phyloP scores from a whole-genome alignment of 1,140 invertebrate genomes.

The Drosophila obscura region DNA sequence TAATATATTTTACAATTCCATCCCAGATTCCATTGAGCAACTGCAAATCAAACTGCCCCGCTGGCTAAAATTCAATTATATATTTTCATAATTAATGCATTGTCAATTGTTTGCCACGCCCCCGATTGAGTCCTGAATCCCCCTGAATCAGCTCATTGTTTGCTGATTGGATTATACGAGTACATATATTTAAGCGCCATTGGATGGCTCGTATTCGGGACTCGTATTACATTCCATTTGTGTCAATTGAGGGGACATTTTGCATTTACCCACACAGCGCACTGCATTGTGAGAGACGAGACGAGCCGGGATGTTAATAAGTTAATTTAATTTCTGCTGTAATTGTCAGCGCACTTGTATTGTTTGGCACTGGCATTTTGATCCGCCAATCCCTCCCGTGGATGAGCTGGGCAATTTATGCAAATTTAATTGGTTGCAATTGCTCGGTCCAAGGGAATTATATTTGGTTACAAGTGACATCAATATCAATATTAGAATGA shows the following conservation, averaged over 20 bases:
- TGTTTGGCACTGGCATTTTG: constrained; percentile 58
- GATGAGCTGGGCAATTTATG: constrained; percentile 64
- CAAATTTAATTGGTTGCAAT: constrained; percentile 79
- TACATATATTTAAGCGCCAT: constrained; percentile 63
- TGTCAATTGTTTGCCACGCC: constrained; percentile 57
- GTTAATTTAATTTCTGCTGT: constrained; percentile 80
- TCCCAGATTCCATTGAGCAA: constrained; percentile 27
- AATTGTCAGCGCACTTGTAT: constrained; percentile 78
- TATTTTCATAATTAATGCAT: constrained; percentile 44
- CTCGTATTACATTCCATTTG: constrained; percentile 75
- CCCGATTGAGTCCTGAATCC: constrained; percentile 34
- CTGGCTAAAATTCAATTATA: constrained; percentile 40
- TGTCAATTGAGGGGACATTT: constrained; percentile 62
- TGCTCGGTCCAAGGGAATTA: constrained; percentile 20
- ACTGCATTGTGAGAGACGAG: neutral
- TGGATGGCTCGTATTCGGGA: constrained; percentile 48
- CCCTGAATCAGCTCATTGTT: constrained; percentile 55
- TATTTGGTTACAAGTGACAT: neutral
- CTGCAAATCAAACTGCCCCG: constrained; percentile 12
- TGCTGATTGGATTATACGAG: constrained; percentile 71
- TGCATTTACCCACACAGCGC: neutral
- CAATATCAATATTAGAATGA: constrained; percentile 24
- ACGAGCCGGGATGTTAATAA: constrained; percentile 52
- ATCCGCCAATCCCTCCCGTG: constrained; percentile 8
- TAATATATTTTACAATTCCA: neutral